phyloP scores from a whole-genome alignment of 1,140 invertebrate genomes.

The Euschistus heros region DNA sequence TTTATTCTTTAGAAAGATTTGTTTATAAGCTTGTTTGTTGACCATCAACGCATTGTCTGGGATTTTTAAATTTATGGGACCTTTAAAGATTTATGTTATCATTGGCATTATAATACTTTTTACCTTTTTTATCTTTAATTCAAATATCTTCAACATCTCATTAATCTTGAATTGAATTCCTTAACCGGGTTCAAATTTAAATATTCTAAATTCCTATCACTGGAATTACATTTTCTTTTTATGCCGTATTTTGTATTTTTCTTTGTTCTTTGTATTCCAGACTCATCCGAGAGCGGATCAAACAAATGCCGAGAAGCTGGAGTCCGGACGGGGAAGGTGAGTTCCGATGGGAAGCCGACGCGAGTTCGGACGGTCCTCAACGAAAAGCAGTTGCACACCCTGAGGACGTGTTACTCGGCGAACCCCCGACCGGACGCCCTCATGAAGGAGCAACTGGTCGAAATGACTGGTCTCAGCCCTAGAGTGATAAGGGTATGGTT shows the following conservation, averaged over 20 bases:
- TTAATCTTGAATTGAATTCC: too few relatives aligned
- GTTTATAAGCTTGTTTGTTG: too few relatives aligned
- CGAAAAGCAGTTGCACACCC: constrained; percentile 94
- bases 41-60: too few relatives aligned
- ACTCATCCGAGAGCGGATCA: constrained; percentile 74
- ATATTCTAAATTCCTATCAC: too few relatives aligned
- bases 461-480: constrained; percentile 93
- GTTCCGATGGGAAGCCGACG: constrained; percentile 83
- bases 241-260: background rate
- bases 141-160: too few relatives aligned
- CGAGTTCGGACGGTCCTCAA: constrained; percentile 94
- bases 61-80: too few relatives aligned
- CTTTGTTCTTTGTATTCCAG: constrained; percentile 40
- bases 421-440: constrained; percentile 96
- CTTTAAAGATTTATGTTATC: too few relatives aligned
- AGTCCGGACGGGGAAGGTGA: constrained; percentile 39
- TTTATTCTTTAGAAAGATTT: too few relatives aligned
- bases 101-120: too few relatives aligned
- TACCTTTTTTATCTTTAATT: too few relatives aligned
- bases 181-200: too few relatives aligned
- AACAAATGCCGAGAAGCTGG: constrained; percentile 57
- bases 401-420: constrained; percentile 88
- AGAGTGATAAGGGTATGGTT: constrained; percentile 97
- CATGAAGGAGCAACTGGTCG: constrained; percentile 98
- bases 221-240: too few relatives aligned